phyloP scores from a whole-genome alignment of 2,113 vertebrate genomes.

The Lipophrys pholis region DNA sequence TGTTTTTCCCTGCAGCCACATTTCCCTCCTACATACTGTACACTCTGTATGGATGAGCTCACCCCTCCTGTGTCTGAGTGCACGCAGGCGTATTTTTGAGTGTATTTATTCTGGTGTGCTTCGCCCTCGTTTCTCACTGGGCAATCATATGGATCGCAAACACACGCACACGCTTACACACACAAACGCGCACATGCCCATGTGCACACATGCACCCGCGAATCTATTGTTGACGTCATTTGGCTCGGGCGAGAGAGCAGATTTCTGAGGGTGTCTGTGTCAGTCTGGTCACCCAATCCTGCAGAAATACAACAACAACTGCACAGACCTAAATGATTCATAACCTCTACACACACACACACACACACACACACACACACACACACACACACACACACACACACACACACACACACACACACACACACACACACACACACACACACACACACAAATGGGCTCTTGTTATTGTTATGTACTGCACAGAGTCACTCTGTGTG shows the following conservation, averaged over 20 bases:
- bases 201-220: conserved; percentile 11
- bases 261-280: conserved; percentile 72
- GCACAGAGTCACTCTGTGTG: conserved; percentile 15
- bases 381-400: conserved; percentile 2
- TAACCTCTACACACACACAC: conserved; percentile 3
- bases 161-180: conserved; percentile 7
- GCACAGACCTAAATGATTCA: conserved; percentile 69
- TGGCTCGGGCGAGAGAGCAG: conserved; percentile 70
- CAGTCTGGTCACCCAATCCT: conserved; percentile 70
- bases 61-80: conserved; percentile 30
- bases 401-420: conserved; percentile 9
- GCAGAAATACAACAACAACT: conserved; percentile 67
- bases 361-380: conserved; percentile 14
- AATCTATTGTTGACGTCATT: conserved; percentile 68
- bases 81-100: conserved; percentile 33
- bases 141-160: conserved; percentile 33
- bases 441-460: conserved; percentile 17
- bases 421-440: conserved; percentile 4
- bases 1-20: conserved; percentile 16
- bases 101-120: conserved; percentile 41
- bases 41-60: conserved; percentile 35
- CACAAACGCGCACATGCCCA: conserved; percentile 29
- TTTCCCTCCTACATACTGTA: conserved; percentile 25
- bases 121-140: conserved; percentile 34
- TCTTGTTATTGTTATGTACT: conserved; percentile 29